Evolutionary conservation across 2,888 invertebrate species (phyloP).

Genomic region (Dendrolimus houi): DNA sequence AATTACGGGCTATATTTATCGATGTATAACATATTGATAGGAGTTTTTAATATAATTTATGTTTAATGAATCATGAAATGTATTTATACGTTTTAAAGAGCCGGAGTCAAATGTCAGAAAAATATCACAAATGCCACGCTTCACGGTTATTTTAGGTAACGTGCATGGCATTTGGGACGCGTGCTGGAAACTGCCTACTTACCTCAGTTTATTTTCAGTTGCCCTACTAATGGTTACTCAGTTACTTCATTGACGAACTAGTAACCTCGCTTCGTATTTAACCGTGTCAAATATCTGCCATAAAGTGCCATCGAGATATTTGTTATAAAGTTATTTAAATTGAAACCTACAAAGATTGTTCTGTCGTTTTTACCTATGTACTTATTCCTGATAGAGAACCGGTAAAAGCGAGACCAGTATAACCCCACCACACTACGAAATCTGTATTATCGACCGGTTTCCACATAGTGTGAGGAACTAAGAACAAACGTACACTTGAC

Average conservation of each 20-base stretch:
- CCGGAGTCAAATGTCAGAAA: conserved; percentile 46
- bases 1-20: conserved; percentile 1
- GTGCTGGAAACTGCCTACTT: conserved; percentile 64
- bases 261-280: too few relatives aligned
- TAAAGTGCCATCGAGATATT: too few relatives aligned
- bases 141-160: conserved; percentile 60
- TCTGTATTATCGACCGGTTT: conserved; percentile 30
- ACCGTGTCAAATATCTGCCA: too few relatives aligned
- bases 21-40: not conserved
- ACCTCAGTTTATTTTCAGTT: conserved; percentile 56
- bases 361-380: too few relatives aligned
- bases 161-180: conserved; percentile 62
- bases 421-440: not conserved
- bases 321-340: too few relatives aligned
- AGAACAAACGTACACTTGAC: conserved; percentile 51
- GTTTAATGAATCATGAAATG: not conserved
- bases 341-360: too few relatives aligned
- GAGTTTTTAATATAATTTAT: not conserved
- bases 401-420: conserved; percentile 12
- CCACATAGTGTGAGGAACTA: conserved; percentile 9
- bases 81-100: conserved; percentile 7
- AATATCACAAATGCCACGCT: conserved; percentile 28
- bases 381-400: too few relatives aligned
- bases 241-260: conserved; percentile 30
- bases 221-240: conserved; percentile 49